Evolutionary conservation across 35 echinoderm and acorn worm species (phyloP).

Genomic region (Lytechinus variegatus): DNA sequence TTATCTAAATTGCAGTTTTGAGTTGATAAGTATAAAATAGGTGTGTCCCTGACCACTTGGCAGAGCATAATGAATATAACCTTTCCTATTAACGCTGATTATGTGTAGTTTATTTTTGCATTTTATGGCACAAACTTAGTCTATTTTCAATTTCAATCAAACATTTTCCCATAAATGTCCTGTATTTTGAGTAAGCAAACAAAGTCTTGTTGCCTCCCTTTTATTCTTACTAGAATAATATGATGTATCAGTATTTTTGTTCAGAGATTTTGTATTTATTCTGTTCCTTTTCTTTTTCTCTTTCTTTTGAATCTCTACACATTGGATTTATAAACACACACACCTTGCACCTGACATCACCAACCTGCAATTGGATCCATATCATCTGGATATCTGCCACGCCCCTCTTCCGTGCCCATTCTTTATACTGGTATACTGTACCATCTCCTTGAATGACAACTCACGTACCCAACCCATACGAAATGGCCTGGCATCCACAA

Average conservation of each 20-base stretch:
- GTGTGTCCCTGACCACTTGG: too few relatives aligned
- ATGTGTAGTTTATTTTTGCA: neutral
- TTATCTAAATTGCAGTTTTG: too few relatives aligned
- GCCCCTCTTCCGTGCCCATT: neutral
- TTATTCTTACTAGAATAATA: too few relatives aligned
- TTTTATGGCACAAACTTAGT: neutral
- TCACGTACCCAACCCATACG: constrained; percentile 38
- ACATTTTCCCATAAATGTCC: neutral
- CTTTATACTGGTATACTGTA: neutral
- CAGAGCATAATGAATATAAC: too few relatives aligned
- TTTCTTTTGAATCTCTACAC: neutral
- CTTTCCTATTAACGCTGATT: too few relatives aligned
- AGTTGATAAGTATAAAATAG: too few relatives aligned
- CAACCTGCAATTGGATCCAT: neutral
- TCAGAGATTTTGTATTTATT: neutral
- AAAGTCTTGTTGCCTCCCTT: too few relatives aligned
- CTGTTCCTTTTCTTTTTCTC: neutral
- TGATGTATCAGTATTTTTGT: too few relatives aligned
- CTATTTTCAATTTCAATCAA: neutral
- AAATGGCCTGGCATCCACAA: constrained; percentile 57
- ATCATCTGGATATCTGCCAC: constrained; percentile 5
- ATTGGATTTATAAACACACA: constrained; percentile 15
- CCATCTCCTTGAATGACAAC: constrained; percentile 35
- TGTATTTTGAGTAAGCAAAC: neutral
- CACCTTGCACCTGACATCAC: neutral